Percentiles rank a stretch among this genome's conserved stretches.
phyloP scores from a whole-genome alignment of 2,113 vertebrate genomes.

The Bettongia penicillata region DNA sequence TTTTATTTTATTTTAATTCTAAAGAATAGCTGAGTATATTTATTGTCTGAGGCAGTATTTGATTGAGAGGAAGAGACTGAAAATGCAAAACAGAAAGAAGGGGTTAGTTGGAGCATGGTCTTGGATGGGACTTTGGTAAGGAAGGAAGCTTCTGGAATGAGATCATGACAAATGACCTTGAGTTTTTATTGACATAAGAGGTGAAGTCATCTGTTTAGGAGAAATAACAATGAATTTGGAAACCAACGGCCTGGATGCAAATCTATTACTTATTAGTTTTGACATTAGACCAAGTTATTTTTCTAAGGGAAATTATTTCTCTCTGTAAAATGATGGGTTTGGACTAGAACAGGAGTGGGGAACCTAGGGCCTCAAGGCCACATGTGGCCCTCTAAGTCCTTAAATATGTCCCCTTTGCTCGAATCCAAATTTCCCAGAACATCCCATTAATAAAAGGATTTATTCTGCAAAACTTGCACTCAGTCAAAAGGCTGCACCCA shows the following conservation, averaged over 20 bases:
- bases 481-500: too few species aligned
- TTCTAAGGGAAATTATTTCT: background rate
- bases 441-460: too few species aligned
- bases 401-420: too few species aligned
- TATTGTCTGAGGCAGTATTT: background rate
- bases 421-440: too few species aligned
- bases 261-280: background rate
- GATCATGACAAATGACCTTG: background rate
- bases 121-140: background rate
- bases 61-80: background rate
- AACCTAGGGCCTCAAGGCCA: too few species aligned
- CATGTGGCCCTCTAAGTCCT: too few species aligned
- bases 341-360: background rate
- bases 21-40: background rate
- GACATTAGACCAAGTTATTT: background rate
- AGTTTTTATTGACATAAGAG: background rate
- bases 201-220: background rate
- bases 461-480: too few species aligned
- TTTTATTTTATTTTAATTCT: background rate
- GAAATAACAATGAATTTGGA: background rate
- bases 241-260: background rate
- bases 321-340: background rate
- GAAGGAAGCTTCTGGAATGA: background rate
- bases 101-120: background rate
- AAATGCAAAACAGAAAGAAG: background rate